Conservation (phyloP, 2,113 vertebrate genomes). For the Condylura cristata region DNA sequence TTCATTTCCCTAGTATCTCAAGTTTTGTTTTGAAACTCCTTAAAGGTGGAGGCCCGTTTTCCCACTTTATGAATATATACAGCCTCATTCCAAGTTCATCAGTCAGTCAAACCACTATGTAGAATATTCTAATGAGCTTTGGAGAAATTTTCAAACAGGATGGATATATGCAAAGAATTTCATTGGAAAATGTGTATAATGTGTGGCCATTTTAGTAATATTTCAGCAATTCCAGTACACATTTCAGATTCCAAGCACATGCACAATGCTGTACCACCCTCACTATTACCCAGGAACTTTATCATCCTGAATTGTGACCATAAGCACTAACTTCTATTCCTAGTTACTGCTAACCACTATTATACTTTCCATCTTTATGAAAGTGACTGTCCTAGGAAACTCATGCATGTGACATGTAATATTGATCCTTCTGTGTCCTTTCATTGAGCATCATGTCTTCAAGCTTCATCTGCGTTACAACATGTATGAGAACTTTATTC, state of each 20-base stretch:
- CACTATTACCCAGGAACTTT: neutral
- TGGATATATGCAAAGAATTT: neutral
- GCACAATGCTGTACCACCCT: neutral
- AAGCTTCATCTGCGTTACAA: neutral
- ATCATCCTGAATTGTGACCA: neutral
- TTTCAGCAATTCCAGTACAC: neutral
- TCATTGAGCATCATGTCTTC: neutral
- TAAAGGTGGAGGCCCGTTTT: neutral
- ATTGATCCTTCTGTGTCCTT: neutral
- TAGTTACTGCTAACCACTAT: neutral
- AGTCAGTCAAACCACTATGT: neutral
- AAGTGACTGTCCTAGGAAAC: neutral
- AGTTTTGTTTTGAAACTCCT: neutral
- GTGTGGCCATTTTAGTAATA: neutral
- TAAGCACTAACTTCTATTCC: neutral
- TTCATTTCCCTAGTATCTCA: neutral
- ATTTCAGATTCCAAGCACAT: neutral
- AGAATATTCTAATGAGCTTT: neutral
- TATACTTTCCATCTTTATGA: neutral
- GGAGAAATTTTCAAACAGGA: neutral
- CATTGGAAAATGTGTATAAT: neutral
- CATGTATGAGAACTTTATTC: neutral
- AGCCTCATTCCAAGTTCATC: neutral
- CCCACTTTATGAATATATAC: neutral
- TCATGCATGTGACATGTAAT: neutral